phyloP scores from a whole-genome alignment of 2,888 invertebrate species.

The Perithous albicinctus region DNA sequence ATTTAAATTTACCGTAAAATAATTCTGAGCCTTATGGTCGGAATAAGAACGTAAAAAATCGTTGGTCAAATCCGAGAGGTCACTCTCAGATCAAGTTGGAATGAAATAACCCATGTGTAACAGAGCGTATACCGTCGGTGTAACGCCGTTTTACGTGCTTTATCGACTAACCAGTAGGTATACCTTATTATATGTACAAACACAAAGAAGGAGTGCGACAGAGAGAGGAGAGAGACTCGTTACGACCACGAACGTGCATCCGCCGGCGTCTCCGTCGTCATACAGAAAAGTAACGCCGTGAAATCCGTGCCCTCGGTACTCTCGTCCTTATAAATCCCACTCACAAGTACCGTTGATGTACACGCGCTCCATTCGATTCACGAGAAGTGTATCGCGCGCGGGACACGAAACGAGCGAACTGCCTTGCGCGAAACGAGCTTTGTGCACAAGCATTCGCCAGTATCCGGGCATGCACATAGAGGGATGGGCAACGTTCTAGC shows the following conservation, averaged over 20 bases:
- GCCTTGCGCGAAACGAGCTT: constrained; percentile 1
- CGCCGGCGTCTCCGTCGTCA: constrained; percentile 41
- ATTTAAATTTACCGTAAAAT: too few species aligned
- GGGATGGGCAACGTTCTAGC: not conserved
- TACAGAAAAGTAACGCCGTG: constrained; percentile 29
- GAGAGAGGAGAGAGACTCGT: constrained; percentile 6
- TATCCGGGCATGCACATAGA: not conserved
- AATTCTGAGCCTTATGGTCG: too few species aligned
- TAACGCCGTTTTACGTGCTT: constrained; percentile 33
- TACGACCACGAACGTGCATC: constrained; percentile 23
- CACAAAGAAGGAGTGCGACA: not conserved
- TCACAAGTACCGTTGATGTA: constrained; percentile 6
- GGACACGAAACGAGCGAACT: not conserved
- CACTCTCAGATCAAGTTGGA: too few species aligned
- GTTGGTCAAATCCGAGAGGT: too few species aligned
- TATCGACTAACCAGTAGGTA: constrained; percentile 30
- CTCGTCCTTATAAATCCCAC: constrained; percentile 40
- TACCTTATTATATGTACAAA: not conserved
- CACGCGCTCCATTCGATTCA: not conserved
- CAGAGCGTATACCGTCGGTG: constrained; percentile 24
- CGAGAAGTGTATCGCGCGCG: not conserved
- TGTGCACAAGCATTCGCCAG: constrained; percentile 10
- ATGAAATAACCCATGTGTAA: too few species aligned
- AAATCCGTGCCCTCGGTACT: constrained; percentile 9
- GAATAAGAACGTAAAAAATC: too few species aligned